Conservation (phyloP, 2,888 invertebrate genomes). For the Horisme vitalbata region DNA sequence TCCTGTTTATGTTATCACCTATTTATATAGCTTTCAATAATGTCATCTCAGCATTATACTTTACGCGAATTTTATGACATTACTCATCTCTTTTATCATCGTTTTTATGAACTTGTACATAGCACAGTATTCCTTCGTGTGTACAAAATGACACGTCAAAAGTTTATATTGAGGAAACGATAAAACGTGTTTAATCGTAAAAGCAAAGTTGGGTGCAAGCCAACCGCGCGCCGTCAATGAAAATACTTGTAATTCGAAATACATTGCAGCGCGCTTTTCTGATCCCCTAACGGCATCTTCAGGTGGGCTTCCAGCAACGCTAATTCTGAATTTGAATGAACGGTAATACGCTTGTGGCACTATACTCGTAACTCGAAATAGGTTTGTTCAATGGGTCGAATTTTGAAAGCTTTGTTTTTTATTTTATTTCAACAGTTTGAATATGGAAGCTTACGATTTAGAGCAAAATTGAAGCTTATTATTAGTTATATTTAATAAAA, state of each 20-base stretch:
- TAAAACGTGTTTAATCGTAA: constrained; percentile 79
- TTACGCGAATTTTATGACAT: constrained; percentile 23
- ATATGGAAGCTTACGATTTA: constrained; percentile 4
- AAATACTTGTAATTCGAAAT: constrained; percentile 35
- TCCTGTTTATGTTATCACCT: too few relatives aligned
- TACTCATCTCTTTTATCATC: constrained; percentile 37
- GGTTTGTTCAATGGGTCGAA: constrained; percentile 7
- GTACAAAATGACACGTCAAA: constrained; percentile 59
- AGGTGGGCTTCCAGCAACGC: background rate
- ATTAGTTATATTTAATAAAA: too few relatives aligned
- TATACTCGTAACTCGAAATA: constrained; percentile 4
- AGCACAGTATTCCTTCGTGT: constrained; percentile 5
- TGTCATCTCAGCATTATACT: background rate
- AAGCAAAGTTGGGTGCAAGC: constrained; percentile 71
- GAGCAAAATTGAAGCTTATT: background rate
- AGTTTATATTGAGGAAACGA: constrained; percentile 78
- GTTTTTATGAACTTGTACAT: constrained; percentile 12
- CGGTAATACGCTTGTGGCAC: constrained; percentile 4
- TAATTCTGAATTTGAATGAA: background rate
- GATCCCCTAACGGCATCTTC: background rate
- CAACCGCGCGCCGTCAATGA: constrained; percentile 68
- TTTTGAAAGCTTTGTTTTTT: constrained; percentile 10
- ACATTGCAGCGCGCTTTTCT: constrained; percentile 10
- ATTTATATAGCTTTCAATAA: too few relatives aligned
- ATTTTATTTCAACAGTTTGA: constrained; percentile 10